Base-by-base conservation (phyloP, 2,888 invertebrate genomes). In the Epicampocera succincta region DNA sequence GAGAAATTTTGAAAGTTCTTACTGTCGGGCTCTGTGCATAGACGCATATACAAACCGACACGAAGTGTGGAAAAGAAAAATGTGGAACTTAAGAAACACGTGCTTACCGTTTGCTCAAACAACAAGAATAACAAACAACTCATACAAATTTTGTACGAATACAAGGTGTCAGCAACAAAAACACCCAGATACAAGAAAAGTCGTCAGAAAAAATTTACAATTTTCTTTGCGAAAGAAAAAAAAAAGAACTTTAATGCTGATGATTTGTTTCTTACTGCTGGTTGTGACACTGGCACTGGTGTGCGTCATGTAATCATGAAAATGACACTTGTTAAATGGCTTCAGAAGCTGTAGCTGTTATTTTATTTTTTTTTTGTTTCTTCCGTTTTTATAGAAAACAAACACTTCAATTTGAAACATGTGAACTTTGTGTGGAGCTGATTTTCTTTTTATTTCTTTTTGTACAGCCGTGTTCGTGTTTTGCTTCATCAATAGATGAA, bases 301-400 rank as follows among this genome's bases (percentile, higher is more conserved):
- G 17, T 21, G 66, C 58, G 17, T 17, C 25, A 54, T 54, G 42
- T 38, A 33, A 33, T 9, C 33, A 19, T 65, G 80, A 52, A 76
- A 71, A 29, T 80, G 80, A 66, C 75, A 80, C 71, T 75, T 80
- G 71, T 66, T 75, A 80, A 80, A 80, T 40, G 80, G 66, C 75
- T 76, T 80, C 66, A 38, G 38, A 80, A 63, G 52, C 42, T 42
- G 44, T 66, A 46, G 46, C 40, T 63, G 4, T 66, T 56, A 25
- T 9, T 17, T 21, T 38, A 54, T 21, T 0, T 21, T 25, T 60
- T 15, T 42, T 50, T 44, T 63, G n/a, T 15, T 46, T 46, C 12
- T 25, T 40, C 19, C 21, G 8, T 15, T 48, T 13, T 29, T 19
- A 33, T 29, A 5, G 19, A 29, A 42, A 52, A 42, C 2, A 19